These are phyloP conservation scores for Brachyopa scutellaris DNA, from an alignment of 2,888 invertebrate genomes.

Conservation along the genomic window DNA sequence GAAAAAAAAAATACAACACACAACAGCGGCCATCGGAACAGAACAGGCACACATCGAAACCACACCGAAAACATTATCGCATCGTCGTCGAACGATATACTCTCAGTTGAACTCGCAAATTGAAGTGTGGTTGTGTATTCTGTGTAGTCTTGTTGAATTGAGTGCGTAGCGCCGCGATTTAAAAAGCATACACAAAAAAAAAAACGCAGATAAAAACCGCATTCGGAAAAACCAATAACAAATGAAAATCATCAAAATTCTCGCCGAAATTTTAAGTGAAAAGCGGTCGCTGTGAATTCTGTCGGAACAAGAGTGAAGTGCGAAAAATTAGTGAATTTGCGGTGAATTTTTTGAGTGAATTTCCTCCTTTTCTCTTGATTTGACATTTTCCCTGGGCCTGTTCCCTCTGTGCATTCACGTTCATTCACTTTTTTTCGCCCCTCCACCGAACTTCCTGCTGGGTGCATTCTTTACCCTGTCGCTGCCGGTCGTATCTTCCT, in stretches of 20 bases:
- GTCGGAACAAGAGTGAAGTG: slow-evolving; percentile 53
- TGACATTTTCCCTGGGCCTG: slow-evolving; percentile 70
- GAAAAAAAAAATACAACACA: not conserved
- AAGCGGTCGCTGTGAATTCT: slow-evolving; percentile 1
- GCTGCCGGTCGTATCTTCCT: slow-evolving; percentile 64
- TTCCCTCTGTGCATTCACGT: slow-evolving; percentile 68
- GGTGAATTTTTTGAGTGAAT: slow-evolving; percentile 55
- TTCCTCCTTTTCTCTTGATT: slow-evolving; percentile 52
- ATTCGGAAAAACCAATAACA: slow-evolving; percentile 1
- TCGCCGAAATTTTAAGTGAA: not conserved
- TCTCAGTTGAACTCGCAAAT: slow-evolving; percentile 66
- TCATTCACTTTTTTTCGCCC: slow-evolving; percentile 66
- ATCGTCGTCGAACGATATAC: slow-evolving; percentile 21
- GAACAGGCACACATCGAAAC: slow-evolving; percentile 28
- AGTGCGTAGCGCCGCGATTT: slow-evolving; percentile 53
- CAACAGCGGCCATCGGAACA: slow-evolving; percentile 35
- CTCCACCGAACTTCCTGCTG: slow-evolving; percentile 53
- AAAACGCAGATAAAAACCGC: not conserved
- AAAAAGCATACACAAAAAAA: slow-evolving; percentile 12
- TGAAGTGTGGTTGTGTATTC: slow-evolving; percentile 62
- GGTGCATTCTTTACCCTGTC: slow-evolving; percentile 63
- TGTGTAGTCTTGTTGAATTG: slow-evolving; percentile 51
- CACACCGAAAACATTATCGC: too few relatives aligned
- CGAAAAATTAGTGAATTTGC: slow-evolving; percentile 58
- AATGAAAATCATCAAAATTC: not conserved